Base-by-base conservation (phyloP, 2,797 vertebrate genomes). In the Babyrousa celebensis region DNA sequence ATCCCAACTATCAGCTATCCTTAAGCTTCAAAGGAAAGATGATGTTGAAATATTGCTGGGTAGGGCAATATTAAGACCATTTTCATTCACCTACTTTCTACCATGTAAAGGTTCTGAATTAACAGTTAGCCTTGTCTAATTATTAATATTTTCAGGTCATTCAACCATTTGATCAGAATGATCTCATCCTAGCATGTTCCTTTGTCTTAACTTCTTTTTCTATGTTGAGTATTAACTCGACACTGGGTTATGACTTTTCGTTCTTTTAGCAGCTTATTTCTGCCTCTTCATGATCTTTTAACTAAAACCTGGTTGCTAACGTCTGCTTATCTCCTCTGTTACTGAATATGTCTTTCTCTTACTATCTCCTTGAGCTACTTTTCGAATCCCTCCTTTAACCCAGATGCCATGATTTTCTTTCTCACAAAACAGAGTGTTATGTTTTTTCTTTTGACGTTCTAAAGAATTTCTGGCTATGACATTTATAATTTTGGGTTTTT, bases 401-500 rank as follows among this genome's bases (percentile, higher is more conserved):
- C 71, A 87, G 20, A 29, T 89, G 17, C 82, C 36, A 58, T 70
- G 70, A 68, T 94, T 96, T 95, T 91, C 43, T 71, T 80, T 82
- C 36, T 89, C 52, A 56, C 68, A 77, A 90, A 88, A 80, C 82
- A 1, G n/a, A 40, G 6, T 27, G 83, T 91, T 89, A 27, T 85
- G 5, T 0, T 36, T 78, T 90, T 89, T 29, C 54, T 94, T 56
- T 87, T 75, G 70, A 79, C 87, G 14, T 79, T 32, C 9, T 91
- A 91, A 94, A 97, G 52, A 95, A 89, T 89, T 63, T 89, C n/a
- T 92, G 17, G 15, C 87, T 93, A 18, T 89, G 36, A 58, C 3
- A 84, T 89, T 83, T 83, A 78, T 48, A 92, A 36, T 36, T 36
- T 36, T 36, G 54, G 60, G 43, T 9, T 48, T 48, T 48, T 48